phyloP scores from a whole-genome alignment of 2,113 vertebrate genomes.

The Coracopsis vasa region DNA sequence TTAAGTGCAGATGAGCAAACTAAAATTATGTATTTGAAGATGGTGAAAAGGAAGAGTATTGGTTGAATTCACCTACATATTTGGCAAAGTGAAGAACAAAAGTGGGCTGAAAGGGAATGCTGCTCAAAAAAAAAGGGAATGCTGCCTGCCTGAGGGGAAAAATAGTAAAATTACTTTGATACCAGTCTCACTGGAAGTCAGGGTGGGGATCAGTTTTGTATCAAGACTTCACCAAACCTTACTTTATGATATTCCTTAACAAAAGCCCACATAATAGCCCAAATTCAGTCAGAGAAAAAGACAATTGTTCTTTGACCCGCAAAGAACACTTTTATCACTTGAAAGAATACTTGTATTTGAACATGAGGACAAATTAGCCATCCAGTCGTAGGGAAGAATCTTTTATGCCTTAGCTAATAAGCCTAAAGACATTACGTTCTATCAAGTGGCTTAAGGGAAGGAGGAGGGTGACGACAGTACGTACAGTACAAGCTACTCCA shows the following conservation, averaged over 20 bases:
- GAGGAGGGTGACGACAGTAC: fast-evolving
- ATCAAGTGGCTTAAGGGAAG: neutral
- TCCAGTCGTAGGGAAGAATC: neutral
- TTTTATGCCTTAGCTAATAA: neutral
- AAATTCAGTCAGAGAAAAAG: neutral
- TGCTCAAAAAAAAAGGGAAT: neutral
- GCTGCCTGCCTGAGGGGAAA: neutral
- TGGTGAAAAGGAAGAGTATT: neutral
- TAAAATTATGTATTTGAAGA: neutral
- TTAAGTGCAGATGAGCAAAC: neutral
- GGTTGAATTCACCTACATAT: neutral
- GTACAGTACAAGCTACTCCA: neutral
- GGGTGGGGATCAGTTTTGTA: neutral
- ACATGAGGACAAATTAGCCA: neutral
- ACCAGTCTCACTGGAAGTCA: neutral
- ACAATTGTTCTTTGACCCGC: neutral
- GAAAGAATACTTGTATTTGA: neutral
- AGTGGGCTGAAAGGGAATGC: neutral
- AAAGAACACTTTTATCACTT: neutral
- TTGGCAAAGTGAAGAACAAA: neutral
- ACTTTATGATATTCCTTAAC: neutral
- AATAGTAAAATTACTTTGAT: neutral
- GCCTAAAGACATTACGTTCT: neutral
- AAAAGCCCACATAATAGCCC: neutral
- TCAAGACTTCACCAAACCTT: neutral